phyloP scores from a whole-genome alignment of 2,888 invertebrate genomes.

The Caenorhabditis sp. region DNA sequence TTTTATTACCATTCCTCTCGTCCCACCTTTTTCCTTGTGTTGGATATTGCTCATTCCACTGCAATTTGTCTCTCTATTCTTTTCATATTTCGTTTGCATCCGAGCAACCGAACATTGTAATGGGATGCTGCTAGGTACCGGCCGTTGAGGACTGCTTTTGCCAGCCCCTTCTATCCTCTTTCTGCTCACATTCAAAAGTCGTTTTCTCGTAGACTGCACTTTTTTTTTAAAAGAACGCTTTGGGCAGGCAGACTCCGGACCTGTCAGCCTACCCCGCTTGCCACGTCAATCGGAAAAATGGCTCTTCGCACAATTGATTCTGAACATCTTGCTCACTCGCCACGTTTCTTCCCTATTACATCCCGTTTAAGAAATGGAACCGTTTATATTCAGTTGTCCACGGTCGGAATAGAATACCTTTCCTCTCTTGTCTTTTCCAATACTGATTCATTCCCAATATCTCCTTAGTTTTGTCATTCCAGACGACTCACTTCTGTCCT shows the following conservation, averaged over 20 bases:
- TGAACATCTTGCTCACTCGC: neutral
- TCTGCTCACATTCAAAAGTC: conserved; percentile 9
- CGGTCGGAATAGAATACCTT: too few relatives aligned
- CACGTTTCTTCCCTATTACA: neutral
- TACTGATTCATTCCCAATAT: too few relatives aligned
- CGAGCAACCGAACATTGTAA: conserved; percentile 13
- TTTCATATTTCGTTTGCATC: conserved; percentile 13
- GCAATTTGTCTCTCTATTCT: neutral
- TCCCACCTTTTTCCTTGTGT: neutral
- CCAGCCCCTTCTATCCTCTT: neutral
- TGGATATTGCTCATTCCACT: neutral
- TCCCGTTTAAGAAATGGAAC: neutral
- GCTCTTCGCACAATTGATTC: conserved; percentile 15
- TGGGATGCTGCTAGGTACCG: conserved; percentile 18
- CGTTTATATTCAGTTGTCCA: too few relatives aligned
- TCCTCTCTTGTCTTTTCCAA: too few relatives aligned
- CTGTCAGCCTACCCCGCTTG: conserved; percentile 7
- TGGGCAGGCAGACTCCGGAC: neutral
- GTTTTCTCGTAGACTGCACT: conserved; percentile 10
- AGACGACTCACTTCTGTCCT: too few relatives aligned
- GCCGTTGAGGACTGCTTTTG: neutral
- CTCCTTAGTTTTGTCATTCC: too few relatives aligned
- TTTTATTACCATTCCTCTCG: neutral
- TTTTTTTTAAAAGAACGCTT: neutral
- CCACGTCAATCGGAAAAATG: conserved; percentile 15